A percentile compares a stretch with the other conserved stretches of the same genome.
These are phyloP conservation scores for Malurus melanocephalus DNA, from an alignment of 2,113 vertebrate species.

Conservation along the genomic window DNA sequence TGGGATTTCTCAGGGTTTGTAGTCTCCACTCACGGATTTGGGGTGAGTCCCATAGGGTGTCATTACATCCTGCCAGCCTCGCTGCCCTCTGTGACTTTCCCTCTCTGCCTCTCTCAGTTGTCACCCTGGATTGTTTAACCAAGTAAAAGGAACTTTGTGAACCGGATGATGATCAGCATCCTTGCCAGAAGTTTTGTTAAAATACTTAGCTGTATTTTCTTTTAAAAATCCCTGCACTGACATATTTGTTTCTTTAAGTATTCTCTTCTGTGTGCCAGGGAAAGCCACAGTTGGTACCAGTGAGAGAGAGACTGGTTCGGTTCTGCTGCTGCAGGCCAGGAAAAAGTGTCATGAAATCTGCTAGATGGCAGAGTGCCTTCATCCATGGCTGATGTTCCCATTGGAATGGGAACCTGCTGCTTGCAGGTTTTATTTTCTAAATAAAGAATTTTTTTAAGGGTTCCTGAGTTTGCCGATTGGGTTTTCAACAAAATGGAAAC, in stretches of 20 bases:
- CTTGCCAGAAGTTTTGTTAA: neutral
- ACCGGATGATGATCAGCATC: neutral
- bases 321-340: neutral
- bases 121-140: neutral
- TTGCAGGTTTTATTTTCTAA: neutral
- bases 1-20: neutral
- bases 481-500: constrained; percentile 5
- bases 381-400: neutral
- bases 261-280: neutral
- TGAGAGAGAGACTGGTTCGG: accelerated
- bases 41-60: neutral
- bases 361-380: neutral
- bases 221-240: neutral
- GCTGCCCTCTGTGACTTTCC: neutral
- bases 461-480: neutral
- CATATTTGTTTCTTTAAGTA: neutral
- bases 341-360: neutral
- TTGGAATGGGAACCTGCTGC: neutral
- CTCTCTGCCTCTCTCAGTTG: neutral
- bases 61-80: neutral
- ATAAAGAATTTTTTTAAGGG: neutral
- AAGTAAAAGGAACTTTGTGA: neutral
- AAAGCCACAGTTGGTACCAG: neutral
- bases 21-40: neutral
- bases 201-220: neutral